A percentile compares a stretch with the other conserved stretches of the same genome.
These are phyloP conservation scores for Aerospiza tachiro DNA, from an alignment of 2,797 vertebrate species.

Conservation along the genomic window DNA sequence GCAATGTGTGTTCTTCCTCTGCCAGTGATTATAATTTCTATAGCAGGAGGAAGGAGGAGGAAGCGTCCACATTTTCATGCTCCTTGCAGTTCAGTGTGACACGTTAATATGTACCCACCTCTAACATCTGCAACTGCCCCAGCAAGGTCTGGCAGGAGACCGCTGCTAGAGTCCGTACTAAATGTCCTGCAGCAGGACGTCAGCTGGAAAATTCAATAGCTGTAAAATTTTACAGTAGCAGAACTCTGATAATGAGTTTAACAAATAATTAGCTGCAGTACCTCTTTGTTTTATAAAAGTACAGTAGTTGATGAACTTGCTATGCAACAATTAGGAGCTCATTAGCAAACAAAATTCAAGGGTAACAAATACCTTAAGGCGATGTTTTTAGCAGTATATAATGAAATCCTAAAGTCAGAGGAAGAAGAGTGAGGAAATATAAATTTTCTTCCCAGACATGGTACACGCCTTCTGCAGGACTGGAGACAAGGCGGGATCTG, in stretches of 20 bases:
- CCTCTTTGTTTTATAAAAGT: not conserved
- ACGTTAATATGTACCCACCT: rapidly evolving
- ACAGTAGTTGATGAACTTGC: conserved; percentile 6
- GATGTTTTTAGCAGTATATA: not conserved
- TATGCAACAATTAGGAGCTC: conserved; percentile 23
- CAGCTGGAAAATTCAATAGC: not conserved
- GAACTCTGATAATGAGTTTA: conserved; percentile 10
- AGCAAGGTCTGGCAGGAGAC: not conserved
- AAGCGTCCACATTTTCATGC: rapidly evolving
- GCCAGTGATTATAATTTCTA: not conserved
- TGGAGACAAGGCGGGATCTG: not conserved
- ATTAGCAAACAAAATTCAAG: conserved; percentile 25
- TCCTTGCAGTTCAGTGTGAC: not conserved
- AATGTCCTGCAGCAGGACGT: not conserved
- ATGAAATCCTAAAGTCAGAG: not conserved
- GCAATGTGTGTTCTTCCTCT: not conserved
- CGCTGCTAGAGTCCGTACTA: not conserved
- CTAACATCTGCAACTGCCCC: not conserved
- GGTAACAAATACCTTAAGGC: conserved; percentile 2
- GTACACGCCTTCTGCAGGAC: not conserved
- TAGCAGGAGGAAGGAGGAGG: not conserved
- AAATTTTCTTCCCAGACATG: not conserved
- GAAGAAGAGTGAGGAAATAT: not conserved
- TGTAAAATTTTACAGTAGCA: not conserved
- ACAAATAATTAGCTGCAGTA: conserved; percentile 17